These are phyloP conservation scores for Hedychridium roseum DNA, from an alignment of 2,888 invertebrate genomes.

Conservation along the genomic window DNA sequence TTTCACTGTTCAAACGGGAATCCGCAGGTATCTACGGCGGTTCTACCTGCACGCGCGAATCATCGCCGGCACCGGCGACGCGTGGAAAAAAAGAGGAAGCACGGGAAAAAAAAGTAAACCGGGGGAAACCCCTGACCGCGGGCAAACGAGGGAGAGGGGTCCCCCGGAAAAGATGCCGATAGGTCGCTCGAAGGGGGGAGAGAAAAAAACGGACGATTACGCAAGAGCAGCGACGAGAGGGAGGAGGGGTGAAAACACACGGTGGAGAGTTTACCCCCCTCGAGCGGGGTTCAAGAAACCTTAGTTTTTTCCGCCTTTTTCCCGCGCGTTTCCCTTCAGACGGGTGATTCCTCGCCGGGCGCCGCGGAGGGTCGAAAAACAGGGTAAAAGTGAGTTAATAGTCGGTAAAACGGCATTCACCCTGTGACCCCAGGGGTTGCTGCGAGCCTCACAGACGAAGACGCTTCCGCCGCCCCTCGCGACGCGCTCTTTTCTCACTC, in stretches of 20 bases:
- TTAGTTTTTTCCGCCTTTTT: too few species aligned
- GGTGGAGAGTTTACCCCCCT: conserved; percentile 9
- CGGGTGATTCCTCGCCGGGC: conserved; percentile 26
- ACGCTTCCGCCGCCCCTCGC: too few species aligned
- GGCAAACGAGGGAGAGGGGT: conserved; percentile 21
- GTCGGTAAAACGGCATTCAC: conserved; percentile 64
- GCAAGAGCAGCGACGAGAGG: conserved; percentile 35
- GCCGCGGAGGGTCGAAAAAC: conserved; percentile 39
- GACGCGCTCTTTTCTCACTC: too few species aligned
- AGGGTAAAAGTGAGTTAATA: conserved; percentile 64
- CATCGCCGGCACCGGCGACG: conserved; percentile 22
- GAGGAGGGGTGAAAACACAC: conserved; percentile 43
- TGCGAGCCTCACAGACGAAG: too few species aligned
- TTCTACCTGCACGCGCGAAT: conserved; percentile 42
- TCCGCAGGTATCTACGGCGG: conserved; percentile 27
- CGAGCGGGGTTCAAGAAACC: conserved; percentile 7
- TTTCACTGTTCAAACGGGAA: conserved; percentile 8
- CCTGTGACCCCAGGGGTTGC: conserved; percentile 54
- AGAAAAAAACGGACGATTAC: conserved; percentile 45
- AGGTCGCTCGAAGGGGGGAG: too few species aligned
- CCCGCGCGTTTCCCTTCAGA: conserved; percentile 25
- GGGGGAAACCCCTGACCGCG: conserved; percentile 14
- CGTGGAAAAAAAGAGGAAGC: conserved; percentile 6
- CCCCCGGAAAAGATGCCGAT: too few species aligned
- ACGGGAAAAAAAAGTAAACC: conserved; percentile 15